Evolutionary conservation across 2,113 vertebrate genomes (phyloP), one percentile per base, ranked within the genome.

Genomic region (Canis aureus): DNA sequence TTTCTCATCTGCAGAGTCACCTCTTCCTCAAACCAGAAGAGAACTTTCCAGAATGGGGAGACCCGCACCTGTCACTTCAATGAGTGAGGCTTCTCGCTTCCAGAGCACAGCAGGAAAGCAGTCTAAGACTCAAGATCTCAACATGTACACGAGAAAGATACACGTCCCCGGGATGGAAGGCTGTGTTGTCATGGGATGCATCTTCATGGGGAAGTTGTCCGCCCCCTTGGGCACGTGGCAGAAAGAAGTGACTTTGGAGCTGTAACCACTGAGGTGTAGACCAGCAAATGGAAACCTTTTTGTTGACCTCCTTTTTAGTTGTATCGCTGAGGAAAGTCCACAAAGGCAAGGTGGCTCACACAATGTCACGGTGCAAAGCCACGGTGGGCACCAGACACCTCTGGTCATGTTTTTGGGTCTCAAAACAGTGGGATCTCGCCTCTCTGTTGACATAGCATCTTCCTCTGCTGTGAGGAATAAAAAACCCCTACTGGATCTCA

Each of bases 381-480:
- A n/a, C 13, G 38, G 6, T 11, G 19, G 43, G 35, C 80, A 12
- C 11, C 0, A 16, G 29, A 23, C 19, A 13, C 22, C 32, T 20
- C 12, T 53, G 69, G 23, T 10, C 13, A 1, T 25, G 10, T 12
- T 20, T n/a, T 13, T 29, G 66, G 27, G 29, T 25, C 67, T 96
- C 35, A 25, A 38, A 57, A 69, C 2, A 9, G 4, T 25, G 53
- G 5, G 22, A n/a, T 38, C 78, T 12, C 25, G 43, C 6, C 35
- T 82, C 8, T 83, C 23, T 6, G 1, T 38, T 55, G 49, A 62
- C 93, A 82, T 35, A 22, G n/a, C 83, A n/a, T 97, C 96, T 86
- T 66, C 88, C 94, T 96, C 93, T 98, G 55, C 84, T 71, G 27
- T 84, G 53, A 29, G 15, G 38, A 3, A 13, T 5, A 66, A 96